Evolutionary conservation across 1,140 invertebrate species (phyloP).

Genomic region (Pissodes strobi): DNA sequence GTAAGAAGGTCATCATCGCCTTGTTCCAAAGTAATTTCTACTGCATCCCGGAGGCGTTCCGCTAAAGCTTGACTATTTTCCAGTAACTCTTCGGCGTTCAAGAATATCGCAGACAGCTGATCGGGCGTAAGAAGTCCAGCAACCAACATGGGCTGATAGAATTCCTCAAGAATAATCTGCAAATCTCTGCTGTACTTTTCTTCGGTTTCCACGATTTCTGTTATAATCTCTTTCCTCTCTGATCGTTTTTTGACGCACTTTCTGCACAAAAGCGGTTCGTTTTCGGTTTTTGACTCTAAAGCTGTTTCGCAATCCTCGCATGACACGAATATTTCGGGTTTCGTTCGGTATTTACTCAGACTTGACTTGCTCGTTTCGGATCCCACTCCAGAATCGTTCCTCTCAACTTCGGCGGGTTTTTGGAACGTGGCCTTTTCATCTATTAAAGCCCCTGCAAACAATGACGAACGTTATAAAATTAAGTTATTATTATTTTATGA

Average conservation of each 20-base stretch:
- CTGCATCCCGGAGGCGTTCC: conserved; percentile 81
- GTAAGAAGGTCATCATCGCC: conserved; percentile 80
- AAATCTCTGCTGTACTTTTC: conserved; percentile 92
- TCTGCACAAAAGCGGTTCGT: conserved; percentile 77
- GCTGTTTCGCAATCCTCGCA: conserved; percentile 79
- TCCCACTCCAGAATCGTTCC: conserved; percentile 91
- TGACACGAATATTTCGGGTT: conserved; percentile 58
- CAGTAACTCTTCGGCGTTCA: conserved; percentile 91
- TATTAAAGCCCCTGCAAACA: conserved; percentile 58
- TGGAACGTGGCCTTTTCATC: conserved; percentile 58
- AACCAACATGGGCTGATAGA: conserved; percentile 90
- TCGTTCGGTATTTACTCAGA: conserved; percentile 69
- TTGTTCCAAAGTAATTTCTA: conserved; percentile 83
- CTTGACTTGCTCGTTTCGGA: conserved; percentile 90
- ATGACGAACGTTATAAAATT: no score
- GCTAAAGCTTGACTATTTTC: conserved; percentile 86
- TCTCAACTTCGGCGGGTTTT: conserved; percentile 73
- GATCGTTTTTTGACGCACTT: conserved; percentile 85
- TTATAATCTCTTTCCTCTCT: conserved; percentile 92
- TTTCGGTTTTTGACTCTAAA: conserved; percentile 70
- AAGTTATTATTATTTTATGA: no score
- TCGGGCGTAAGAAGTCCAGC: conserved; percentile 82
- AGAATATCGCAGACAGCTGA: conserved; percentile 86
- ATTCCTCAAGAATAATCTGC: conserved; percentile 90
- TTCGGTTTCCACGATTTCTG: conserved; percentile 95